Percentiles rank a stretch among this genome's conserved stretches.
Conservation (phyloP, 2,113 vertebrate species). For the Lates calcarifer region DNA sequence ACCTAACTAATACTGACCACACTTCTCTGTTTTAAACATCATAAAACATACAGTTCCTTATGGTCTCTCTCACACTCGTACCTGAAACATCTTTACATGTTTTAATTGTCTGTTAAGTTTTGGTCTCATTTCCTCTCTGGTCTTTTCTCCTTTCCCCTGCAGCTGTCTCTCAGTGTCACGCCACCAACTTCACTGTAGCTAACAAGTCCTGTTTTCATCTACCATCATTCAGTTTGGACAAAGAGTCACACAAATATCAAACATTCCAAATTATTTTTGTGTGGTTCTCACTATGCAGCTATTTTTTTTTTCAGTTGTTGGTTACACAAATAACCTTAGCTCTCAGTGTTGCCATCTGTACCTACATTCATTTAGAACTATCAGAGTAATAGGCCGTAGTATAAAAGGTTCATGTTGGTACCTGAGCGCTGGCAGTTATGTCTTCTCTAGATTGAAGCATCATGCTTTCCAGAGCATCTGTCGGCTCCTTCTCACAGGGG, state of each 20-base stretch:
- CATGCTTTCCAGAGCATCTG: slow-evolving; percentile 81
- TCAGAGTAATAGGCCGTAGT: not conserved
- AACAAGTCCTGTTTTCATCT: not conserved
- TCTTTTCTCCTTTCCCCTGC: not conserved
- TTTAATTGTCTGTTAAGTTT: not conserved
- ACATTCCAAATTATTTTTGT: not conserved
- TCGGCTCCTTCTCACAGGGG: slow-evolving; percentile 86
- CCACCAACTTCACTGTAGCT: not conserved
- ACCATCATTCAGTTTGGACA: not conserved
- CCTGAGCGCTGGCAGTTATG: slow-evolving; percentile 86
- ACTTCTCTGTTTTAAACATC: too few species aligned
- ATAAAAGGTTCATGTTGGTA: slow-evolving; percentile 26
- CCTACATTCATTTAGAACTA: not conserved
- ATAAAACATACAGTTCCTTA: too few species aligned
- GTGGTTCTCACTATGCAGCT: not conserved
- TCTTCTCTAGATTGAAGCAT: slow-evolving; percentile 84
- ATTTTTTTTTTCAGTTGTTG: not conserved
- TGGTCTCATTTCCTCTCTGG: not conserved
- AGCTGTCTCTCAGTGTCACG: not conserved
- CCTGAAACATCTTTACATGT: not conserved
- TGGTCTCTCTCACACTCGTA: too few species aligned
- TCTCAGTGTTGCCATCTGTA: not conserved
- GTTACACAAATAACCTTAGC: not conserved
- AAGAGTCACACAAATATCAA: not conserved
- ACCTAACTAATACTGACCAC: too few species aligned